phyloP scores from a whole-genome alignment of 2,888 invertebrate genomes.

The Drosophila siamana region DNA sequence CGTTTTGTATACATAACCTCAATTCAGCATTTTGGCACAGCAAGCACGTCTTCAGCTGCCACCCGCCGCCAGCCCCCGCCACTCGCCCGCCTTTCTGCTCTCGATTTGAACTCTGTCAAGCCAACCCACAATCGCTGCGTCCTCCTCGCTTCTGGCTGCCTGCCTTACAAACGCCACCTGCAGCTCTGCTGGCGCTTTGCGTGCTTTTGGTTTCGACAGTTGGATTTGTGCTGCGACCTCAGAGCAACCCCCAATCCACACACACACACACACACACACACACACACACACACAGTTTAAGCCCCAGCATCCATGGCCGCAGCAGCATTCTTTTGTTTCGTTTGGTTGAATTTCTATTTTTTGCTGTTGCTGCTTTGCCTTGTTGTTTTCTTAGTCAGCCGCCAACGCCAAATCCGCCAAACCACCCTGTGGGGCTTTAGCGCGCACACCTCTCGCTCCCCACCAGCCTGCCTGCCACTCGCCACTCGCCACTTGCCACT shows the following conservation, averaged over 20 bases:
- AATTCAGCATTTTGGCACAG: conserved; percentile 78
- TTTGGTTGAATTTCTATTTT: conserved; percentile 55
- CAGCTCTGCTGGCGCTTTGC: conserved; percentile 72
- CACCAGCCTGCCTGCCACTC: not conserved
- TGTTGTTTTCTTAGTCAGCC: conserved; percentile 79
- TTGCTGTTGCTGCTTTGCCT: conserved; percentile 48
- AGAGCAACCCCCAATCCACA: conserved; percentile 59
- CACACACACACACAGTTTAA: not conserved
- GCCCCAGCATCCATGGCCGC: conserved; percentile 51
- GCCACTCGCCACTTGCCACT: conserved; percentile 7
- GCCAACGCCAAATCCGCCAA: conserved; percentile 78
- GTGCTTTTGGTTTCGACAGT: conserved; percentile 83
- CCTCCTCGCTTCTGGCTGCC: conserved; percentile 10
- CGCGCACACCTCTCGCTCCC: conserved; percentile 10
- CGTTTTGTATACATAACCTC: conserved; percentile 83
- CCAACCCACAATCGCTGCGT: conserved; percentile 22
- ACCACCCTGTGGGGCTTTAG: conserved; percentile 68
- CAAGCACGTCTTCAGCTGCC: conserved; percentile 35
- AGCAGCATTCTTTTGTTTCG: conserved; percentile 73
- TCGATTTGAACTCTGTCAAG: conserved; percentile 53
- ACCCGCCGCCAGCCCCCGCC: not conserved
- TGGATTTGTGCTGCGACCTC: conserved; percentile 80
- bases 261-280: conserved; percentile 22
- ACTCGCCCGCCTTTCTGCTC: no score
- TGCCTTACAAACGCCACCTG: conserved; percentile 78